phyloP scores from a whole-genome alignment of 2,797 vertebrate genomes.

The Myotis pilosus region DNA sequence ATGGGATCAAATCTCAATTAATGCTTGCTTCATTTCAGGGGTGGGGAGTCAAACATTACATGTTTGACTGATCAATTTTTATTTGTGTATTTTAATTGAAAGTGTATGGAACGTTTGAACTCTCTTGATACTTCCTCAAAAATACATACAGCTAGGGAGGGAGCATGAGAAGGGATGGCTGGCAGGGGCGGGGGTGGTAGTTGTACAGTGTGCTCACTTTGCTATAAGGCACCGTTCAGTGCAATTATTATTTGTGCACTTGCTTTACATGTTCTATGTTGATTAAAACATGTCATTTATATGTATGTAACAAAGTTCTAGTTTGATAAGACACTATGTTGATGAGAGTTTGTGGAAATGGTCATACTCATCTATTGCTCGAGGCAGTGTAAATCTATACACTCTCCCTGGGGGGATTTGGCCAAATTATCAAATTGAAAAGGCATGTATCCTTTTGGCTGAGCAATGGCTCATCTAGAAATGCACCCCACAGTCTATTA shows the following conservation, averaged over 20 bases:
- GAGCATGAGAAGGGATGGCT: background rate
- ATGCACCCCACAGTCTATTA: background rate
- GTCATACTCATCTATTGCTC: background rate
- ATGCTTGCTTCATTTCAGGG: background rate
- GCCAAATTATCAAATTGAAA: slow-evolving; percentile 26
- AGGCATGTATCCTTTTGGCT: background rate
- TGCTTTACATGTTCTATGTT: background rate
- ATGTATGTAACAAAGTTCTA: background rate
- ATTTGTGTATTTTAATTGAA: slow-evolving; percentile 29
- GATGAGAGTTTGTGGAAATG: background rate
- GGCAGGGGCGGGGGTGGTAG: background rate
- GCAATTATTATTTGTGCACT: background rate
- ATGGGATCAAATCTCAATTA: background rate
- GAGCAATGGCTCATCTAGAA: background rate
- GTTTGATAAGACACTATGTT: background rate
- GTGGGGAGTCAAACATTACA: background rate
- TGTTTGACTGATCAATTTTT: background rate
- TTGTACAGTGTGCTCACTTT: background rate
- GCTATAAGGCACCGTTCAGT: background rate
- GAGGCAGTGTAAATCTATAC: background rate
- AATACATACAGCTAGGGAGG: background rate
- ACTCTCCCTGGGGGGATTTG: background rate
- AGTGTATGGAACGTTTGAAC: background rate
- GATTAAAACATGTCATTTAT: background rate
- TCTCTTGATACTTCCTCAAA: background rate